Conservation (phyloP, 2,888 invertebrate genomes). For the Eumacrocentrus americanus region DNA sequence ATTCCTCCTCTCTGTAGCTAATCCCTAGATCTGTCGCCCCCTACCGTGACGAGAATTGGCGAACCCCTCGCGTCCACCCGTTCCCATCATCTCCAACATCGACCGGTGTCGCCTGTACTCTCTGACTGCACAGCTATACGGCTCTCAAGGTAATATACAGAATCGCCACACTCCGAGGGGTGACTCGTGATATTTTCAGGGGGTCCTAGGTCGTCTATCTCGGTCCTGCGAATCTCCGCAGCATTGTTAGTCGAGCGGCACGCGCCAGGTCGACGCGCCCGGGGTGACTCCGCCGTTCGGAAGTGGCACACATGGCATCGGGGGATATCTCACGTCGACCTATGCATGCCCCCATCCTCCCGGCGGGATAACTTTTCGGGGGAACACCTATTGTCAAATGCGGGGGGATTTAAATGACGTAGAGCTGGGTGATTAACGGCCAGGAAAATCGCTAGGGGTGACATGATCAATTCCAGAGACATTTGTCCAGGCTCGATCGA, state of each 20-base stretch:
- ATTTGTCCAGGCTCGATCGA: constrained; percentile 22
- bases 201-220: neutral
- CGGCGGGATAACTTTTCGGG: constrained; percentile 20
- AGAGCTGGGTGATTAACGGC: constrained; percentile 29
- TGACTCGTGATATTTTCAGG: constrained; percentile 25
- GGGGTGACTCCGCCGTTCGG: constrained; percentile 28
- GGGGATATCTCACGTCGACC: constrained; percentile 20
- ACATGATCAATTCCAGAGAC: constrained; percentile 8
- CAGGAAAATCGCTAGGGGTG: constrained; percentile 27
- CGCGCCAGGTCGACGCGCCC: constrained; percentile 32
- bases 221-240: constrained; percentile 14
- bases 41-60: constrained; percentile 21
- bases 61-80: constrained; percentile 12
- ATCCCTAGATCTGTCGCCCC: constrained; percentile 14
- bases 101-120: neutral
- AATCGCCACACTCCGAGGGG: constrained; percentile 20
- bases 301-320: constrained; percentile 37
- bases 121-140: neutral
- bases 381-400: constrained; percentile 20
- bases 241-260: constrained; percentile 29
- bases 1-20: too few relatives aligned
- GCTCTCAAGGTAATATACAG: constrained; percentile 20
- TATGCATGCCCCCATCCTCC: constrained; percentile 18
- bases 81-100: constrained; percentile 15
- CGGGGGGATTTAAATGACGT: constrained; percentile 28